phyloP scores from a whole-genome alignment of 2,888 invertebrate genomes.

The Pterostichus niger region DNA sequence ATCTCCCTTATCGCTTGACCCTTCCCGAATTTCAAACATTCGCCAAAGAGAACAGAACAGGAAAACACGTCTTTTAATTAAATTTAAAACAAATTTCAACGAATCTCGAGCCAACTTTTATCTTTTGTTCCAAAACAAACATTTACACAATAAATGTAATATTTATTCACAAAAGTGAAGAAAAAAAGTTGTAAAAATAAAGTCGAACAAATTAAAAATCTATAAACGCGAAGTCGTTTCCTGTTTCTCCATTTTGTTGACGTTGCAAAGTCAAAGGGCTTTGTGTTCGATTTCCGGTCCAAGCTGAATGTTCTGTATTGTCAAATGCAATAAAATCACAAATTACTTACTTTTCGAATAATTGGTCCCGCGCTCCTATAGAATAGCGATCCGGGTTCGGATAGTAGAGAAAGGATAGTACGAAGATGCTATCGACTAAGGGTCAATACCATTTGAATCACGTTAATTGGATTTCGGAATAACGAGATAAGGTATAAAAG shows the following conservation, averaged over 20 bases:
- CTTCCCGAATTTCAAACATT: no score
- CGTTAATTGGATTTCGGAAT: slow-evolving; percentile 12
- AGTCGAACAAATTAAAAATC: slow-evolving; percentile 49
- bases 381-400: background rate
- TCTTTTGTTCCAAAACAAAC: slow-evolving; percentile 27
- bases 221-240: slow-evolving; percentile 24
- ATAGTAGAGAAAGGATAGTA: background rate
- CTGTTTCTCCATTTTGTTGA: slow-evolving; percentile 35
- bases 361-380: background rate
- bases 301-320: slow-evolving; percentile 14
- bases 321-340: slow-evolving; percentile 56
- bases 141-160: slow-evolving; percentile 27
- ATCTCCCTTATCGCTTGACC: no score
- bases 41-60: background rate
- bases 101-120: background rate
- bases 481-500: no score
- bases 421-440: background rate
- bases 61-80: slow-evolving; percentile 34
- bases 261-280: slow-evolving; percentile 55
- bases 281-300: slow-evolving; percentile 50
- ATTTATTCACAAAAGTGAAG: slow-evolving; percentile 38
- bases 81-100: slow-evolving; percentile 34
- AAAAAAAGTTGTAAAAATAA: background rate
- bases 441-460: slow-evolving; percentile 3
- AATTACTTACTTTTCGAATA: slow-evolving; percentile 55